Evolutionary conservation across 37 sponge, comb jelly and placozoan species (phyloP), one percentile per base, ranked within the genome.

Genomic region (Chondrosia reniformis): DNA sequence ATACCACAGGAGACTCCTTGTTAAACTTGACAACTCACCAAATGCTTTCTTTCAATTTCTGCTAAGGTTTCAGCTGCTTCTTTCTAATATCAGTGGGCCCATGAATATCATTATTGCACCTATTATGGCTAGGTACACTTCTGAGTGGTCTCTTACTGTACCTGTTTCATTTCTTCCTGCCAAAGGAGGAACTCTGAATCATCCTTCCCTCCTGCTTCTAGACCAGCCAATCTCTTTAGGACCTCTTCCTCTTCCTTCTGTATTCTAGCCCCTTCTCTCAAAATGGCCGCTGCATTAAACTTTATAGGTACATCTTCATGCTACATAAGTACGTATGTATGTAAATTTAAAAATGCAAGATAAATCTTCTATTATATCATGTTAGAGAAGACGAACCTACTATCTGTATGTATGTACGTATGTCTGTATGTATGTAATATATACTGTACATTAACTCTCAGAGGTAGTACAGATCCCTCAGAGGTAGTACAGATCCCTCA

Each of bases 181-280:
- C 95, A 92, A 30, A 58, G 63, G 15, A 79, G 30, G 67, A 73
- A 95, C 38, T 92, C 98, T 0, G 86, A 41, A 4, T 59, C 91
- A 66, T 95, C 98, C 30, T 62, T 86, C 55, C 82, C 67, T 4
- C 96, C 95, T n/a, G 93, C 89, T 81, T 91, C 91, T 45, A 95
- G 77, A 28, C 74, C 79, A 43, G 89, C 89, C 58, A 92, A 42
- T 63, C 81, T 97, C 77, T 86, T 88, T 62, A 86, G 61, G 46
- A 89, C 75, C 39, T 85, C 88, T 34, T 95, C 85, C 71, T 95
- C 95, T 58, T 82, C 77, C 55, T 77, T 87, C 41, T 84, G 86
- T 33, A 92, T 78, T 30, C 98, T 56, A n/a, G 94, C 89, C 30
- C 96, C 99, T 71, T 92, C 96, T 63, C 99, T 86, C 74, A 95